Base-by-base conservation (phyloP, 2,888 invertebrate species). In the Hartigia nigra region DNA sequence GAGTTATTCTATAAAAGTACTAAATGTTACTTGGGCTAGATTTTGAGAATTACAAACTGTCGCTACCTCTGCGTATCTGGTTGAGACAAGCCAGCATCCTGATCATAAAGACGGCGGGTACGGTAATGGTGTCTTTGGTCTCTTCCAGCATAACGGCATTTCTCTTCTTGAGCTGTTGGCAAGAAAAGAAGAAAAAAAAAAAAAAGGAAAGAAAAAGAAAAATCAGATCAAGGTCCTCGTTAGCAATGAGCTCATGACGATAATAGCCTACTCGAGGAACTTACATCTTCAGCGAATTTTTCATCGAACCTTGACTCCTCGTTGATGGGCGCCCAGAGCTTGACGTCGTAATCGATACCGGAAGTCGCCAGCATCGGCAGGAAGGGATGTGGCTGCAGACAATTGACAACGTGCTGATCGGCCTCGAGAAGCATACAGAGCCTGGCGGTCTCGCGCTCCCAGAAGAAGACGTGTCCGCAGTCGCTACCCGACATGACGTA, bases 301-400 rank as follows among this genome's bases (percentile, higher is more conserved):
- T 91, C 92, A 89, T 96, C 94, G 88, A 96, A 96, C 75, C 88
- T 92, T 0, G 94, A 91, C 78, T 94, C 93, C 34, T 94, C 92
- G 75, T 93, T 92, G n/a, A 94, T 91, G 0, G 97, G 97, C 1
- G 95, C 94, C 96, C 97, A 97, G 1, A 97, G 91, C 91, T 97
- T 97, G 36, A 97, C 94, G 89, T 97, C 96, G 89, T 97, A 96
- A 89, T 97, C 97, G 81, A 97, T 97, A n/a, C 97, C 97, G 82
- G 97, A 96, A 14, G 96, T 95, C 0, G 97, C 96, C 74, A 97
- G 91, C 86, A 95, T 92, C 0, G 96, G 96, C 82, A 96, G 92
- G 78, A 93, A 94, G 0, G 97, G 97, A 92, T 97, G 97, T 0
- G 97, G 97, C 88, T 96, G 96, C 1, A 97, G 92, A 87, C 97